Conservation (phyloP, 1,140 invertebrate species). For the Schlechtendalia chinensis region DNA sequence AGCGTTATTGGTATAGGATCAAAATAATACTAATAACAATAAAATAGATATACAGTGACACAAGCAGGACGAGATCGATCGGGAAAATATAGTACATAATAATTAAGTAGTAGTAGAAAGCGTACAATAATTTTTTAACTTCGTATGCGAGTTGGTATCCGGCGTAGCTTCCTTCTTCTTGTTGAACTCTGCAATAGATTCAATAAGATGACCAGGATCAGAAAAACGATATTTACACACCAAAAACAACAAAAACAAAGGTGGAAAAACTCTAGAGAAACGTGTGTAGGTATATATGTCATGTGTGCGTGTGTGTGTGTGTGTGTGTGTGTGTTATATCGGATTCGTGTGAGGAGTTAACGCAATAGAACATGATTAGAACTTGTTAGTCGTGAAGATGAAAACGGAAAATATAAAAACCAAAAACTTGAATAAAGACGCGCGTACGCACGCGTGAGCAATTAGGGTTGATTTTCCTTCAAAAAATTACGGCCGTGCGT, state of each 20-base stretch:
- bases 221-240: conserved; percentile 68
- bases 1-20: background rate
- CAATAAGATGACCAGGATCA: conserved; percentile 29
- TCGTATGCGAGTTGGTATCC: conserved; percentile 98
- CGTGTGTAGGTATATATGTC: background rate
- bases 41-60: conserved; percentile 1
- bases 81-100: conserved; percentile 49
- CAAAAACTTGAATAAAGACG: no score
- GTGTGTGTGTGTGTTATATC: background rate
- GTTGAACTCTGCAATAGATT: conserved; percentile 44
- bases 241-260: conserved; percentile 51
- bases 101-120: conserved; percentile 56
- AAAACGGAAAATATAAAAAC: background rate
- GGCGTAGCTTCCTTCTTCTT: conserved; percentile 64
- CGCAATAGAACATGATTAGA: conserved; percentile 16
- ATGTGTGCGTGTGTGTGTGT: background rate
- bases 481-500: no score
- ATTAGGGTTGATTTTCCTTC: no score
- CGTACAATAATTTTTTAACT: conserved; percentile 99
- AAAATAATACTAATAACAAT: background rate
- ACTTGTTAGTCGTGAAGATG: conserved; percentile 12
- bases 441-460: no score
- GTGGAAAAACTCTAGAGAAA: background rate
- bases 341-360: conserved; percentile 17
- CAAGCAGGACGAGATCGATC: conserved; percentile 47